A percentile compares a stretch with the other conserved stretches of the same genome.
These are phyloP conservation scores for Mythimna ferrago DNA, from an alignment of 2,888 invertebrate species.

Conservation along the genomic window DNA sequence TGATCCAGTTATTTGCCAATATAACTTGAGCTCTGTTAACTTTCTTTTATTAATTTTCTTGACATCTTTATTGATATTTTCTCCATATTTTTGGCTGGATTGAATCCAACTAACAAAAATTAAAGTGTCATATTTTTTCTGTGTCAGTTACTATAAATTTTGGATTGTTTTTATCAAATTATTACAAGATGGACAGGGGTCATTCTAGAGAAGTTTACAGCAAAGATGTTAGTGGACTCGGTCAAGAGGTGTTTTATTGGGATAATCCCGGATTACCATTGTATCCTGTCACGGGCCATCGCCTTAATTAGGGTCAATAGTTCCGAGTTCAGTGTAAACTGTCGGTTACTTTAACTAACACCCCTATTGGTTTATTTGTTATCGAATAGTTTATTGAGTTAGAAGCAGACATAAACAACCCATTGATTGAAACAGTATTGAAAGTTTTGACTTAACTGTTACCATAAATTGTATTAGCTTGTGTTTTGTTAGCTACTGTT, in stretches of 20 bases:
- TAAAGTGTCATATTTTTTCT: background rate
- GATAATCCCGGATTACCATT: conserved; percentile 87
- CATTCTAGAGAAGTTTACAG: conserved; percentile 53
- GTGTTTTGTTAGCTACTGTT: conserved; percentile 21
- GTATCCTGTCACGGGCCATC: conserved; percentile 84
- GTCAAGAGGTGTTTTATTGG: conserved; percentile 88
- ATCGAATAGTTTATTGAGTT: conserved; percentile 64
- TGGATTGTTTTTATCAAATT: background rate
- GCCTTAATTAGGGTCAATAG: conserved; percentile 88
- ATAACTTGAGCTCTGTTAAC: conserved; percentile 60
- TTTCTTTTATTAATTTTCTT: conserved; percentile 15
- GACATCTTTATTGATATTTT: background rate
- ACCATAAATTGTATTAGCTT: conserved; percentile 11
- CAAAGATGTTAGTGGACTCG: conserved; percentile 71
- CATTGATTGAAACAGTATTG: conserved; percentile 53
- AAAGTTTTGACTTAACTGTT: conserved; percentile 38
- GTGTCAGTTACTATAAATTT: background rate
- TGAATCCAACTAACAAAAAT: background rate
- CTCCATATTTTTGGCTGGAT: background rate
- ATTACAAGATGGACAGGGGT: conserved; percentile 46
- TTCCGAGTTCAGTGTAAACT: conserved; percentile 72
- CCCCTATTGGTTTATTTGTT: conserved; percentile 70
- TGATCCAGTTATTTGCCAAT: conserved; percentile 65
- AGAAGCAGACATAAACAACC: conserved; percentile 57
- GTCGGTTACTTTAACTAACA: conserved; percentile 75